Base-by-base conservation (phyloP, 2,113 vertebrate species). In the Marmota monax region DNA sequence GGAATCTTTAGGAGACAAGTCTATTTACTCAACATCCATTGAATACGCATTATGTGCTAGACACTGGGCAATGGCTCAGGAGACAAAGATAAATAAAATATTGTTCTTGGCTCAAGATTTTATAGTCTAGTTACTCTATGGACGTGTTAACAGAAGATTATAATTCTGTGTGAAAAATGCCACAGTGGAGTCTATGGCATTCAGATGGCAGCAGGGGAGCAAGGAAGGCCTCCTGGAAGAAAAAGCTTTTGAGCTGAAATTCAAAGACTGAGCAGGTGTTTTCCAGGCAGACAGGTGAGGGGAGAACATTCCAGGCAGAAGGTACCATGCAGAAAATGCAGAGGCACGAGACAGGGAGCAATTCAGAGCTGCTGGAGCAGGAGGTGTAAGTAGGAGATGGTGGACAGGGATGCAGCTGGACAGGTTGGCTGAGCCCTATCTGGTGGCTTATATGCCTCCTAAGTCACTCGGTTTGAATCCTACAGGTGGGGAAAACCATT, bases 21-120 rank as follows among this genome's bases (percentile, higher is more conserved):
- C 70, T 97, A 87, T 96, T 96, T 83, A 83, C 51, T 80, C 79
- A 90, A 51, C 45, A 84, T n/a, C 51, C 79, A 92, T 17, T 93
- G 76, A 96, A 72, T 72, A 77, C 61, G 34, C 67, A 88, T 79
- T 84, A 78, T 96, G 45, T 14, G 5, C 73, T 86, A 93, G 93
- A 91, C 14, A 76, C 65, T 90, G 65, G 93, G 84, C 93, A 87
- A 77, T 95, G 92, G 80, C 84, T 51, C 12, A 6, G 69, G 65
- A 96, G 67, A 96, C 93, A 94, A 92, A 95, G 84, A 93, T 82
- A 92, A 97, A 96, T 90, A 94, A 92, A 97, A 92, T 93, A 84
- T 56, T 93, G 76, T 77, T 96, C 70, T 96, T 96, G 93, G 89
- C 86, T 96, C 70, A 89, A 95, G 51, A 92, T 95, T 96, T 95